A percentile compares a stretch with the other conserved stretches of the same genome.
These are phyloP conservation scores for Pterocles orientalis DNA, from an alignment of 2,113 vertebrate species.

Conservation along the genomic window DNA sequence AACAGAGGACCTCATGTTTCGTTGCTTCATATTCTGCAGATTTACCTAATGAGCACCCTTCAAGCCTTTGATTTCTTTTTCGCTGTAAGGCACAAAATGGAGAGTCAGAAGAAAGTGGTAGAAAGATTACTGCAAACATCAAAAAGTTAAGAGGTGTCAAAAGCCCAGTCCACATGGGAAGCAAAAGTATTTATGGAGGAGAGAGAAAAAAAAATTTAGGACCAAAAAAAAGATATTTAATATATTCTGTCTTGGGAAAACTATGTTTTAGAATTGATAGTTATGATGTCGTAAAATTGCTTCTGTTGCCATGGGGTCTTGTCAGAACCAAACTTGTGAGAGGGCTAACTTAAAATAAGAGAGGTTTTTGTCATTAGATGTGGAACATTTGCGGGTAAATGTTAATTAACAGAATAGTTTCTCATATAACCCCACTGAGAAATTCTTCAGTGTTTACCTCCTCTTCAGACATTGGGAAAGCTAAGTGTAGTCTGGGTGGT, in stretches of 20 bases:
- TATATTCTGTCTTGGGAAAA: neutral
- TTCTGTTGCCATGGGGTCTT: neutral
- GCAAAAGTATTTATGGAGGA: neutral
- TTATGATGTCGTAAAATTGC: neutral
- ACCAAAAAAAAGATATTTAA: neutral
- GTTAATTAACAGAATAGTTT: neutral
- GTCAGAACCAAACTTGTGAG: neutral
- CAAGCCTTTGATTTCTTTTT: neutral
- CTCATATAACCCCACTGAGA: neutral
- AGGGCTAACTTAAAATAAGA: neutral
- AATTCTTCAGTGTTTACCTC: neutral
- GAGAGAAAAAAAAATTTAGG: neutral
- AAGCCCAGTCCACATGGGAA: neutral
- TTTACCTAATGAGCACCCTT: neutral
- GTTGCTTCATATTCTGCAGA: neutral
- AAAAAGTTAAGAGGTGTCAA: neutral
- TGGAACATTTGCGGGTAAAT: neutral
- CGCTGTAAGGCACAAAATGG: neutral
- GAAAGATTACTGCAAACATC: neutral
- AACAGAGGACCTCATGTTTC: neutral
- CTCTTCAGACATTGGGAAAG: neutral
- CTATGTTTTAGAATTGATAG: neutral
- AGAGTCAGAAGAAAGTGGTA: neutral
- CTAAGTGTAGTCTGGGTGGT: neutral
- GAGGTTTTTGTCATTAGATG: neutral